A percentile compares a stretch with the other conserved stretches of the same genome.
These are phyloP conservation scores for Aleadryas rufinucha DNA, from an alignment of 2,113 vertebrate genomes.

Conservation along the genomic window DNA sequence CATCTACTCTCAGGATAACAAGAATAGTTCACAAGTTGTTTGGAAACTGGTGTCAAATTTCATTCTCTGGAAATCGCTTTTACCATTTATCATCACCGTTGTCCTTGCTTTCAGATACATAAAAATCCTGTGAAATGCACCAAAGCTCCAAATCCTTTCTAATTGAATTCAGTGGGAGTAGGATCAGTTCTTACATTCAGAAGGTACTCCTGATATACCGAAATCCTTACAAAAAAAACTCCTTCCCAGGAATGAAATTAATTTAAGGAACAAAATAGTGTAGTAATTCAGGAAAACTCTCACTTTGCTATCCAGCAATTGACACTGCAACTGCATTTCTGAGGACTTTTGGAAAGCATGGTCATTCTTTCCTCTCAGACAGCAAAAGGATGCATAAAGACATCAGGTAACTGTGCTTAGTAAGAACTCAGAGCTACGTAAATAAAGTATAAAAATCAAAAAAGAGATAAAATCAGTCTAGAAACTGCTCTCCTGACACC, in stretches of 20 bases:
- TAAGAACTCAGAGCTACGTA: not conserved
- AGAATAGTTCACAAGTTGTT: not conserved
- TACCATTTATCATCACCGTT: not conserved
- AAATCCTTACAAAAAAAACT: not conserved
- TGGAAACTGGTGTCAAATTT: not conserved
- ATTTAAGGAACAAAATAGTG: not conserved
- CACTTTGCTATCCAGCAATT: not conserved
- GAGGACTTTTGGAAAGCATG: not conserved
- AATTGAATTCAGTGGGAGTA: not conserved
- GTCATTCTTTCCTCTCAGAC: not conserved
- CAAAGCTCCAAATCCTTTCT: not conserved
- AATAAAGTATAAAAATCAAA: not conserved
- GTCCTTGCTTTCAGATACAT: not conserved
- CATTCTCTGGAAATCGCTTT: not conserved
- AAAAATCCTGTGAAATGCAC: conserved; percentile 1
- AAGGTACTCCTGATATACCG: not conserved
- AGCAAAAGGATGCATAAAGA: not conserved
- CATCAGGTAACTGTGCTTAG: not conserved
- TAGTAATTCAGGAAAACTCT: not conserved
- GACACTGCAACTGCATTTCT: not conserved
- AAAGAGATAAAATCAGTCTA: not conserved
- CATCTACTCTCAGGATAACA: not conserved
- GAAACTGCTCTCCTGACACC: not conserved
- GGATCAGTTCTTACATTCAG: not conserved
- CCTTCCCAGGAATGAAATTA: not conserved